Evolutionary conservation across 1,140 invertebrate species (phyloP), one percentile per base, ranked within the genome.

Genomic region (Caenorhabditis tropicalis): DNA sequence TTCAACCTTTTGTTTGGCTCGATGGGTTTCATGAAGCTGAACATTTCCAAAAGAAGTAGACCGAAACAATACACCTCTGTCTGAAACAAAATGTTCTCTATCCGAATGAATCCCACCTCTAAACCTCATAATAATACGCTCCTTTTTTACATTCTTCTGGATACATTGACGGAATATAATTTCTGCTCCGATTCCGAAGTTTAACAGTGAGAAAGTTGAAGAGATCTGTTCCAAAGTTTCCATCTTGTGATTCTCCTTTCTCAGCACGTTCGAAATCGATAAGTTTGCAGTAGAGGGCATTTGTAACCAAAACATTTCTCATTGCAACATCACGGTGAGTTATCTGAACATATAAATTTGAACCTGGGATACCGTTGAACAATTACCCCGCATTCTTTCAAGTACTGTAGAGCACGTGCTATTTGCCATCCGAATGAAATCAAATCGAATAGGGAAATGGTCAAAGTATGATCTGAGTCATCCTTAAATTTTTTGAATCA

Each of bases 61-160:
- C 60, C 60, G n/a, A 70, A 70, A 24, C 60, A 70, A 36, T 70
- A 70, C 12, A 70, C 60, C 9, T 70, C 60, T 19, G 60, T n/a
- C 60, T 70, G 60, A 36, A 70, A 70, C 9, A 70, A 70, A 36
- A n/a, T n/a, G n/a, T 19, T 16, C 21, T 51, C 19, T 16, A 51
- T n/a, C 12, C 16, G 6, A 6, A 6, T 3, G 19, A 15, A 1
- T 0, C 49, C 21, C 16, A n/a, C 6, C 5, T 51, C 7, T 7
- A 21, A n/a, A 70, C 60, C 33, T 31, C 36, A 70, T 70, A 70
- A n/a, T 70, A 70, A 39, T 36, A 70, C 7, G 31, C 60, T n/a
- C 60, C 60, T 36, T n/a, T 9, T 4, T n/a, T 10, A 36, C 60
- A 70, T 36, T 70, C 60, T 19, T 16, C 19, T 5, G 60, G 60